A percentile compares a stretch with the other conserved stretches of the same genome.
Conservation (phyloP, 2,888 invertebrate genomes). For the Eilema depressum region DNA sequence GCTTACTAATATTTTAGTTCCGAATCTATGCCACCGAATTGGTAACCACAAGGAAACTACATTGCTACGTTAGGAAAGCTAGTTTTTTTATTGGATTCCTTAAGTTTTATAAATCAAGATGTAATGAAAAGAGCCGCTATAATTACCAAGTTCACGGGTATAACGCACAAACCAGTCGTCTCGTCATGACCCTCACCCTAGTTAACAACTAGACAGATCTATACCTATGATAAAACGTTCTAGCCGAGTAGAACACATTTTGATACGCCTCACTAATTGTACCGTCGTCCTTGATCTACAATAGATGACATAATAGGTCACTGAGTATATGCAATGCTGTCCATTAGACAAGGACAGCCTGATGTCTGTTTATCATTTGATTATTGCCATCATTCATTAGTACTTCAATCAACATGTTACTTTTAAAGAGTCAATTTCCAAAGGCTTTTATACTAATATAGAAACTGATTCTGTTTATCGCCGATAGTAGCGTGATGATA, state of each 20-base stretch:
- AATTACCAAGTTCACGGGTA: background rate
- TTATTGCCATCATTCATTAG: conserved; percentile 39
- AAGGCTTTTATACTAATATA: conserved; percentile 1
- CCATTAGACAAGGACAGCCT: conserved; percentile 22
- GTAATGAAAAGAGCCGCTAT: background rate
- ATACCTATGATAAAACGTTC: conserved; percentile 23
- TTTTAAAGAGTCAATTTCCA: conserved; percentile 3
- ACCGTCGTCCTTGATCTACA: conserved; percentile 59
- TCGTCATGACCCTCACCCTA: background rate
- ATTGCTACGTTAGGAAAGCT: background rate
- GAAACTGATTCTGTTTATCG: too few relatives aligned
- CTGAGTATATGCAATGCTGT: conserved; percentile 40
- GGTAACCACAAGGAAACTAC: background rate
- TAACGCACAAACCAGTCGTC: background rate
- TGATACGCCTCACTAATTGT: conserved; percentile 57
- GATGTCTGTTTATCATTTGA: conserved; percentile 37
- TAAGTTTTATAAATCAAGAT: background rate
- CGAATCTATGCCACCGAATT: background rate
- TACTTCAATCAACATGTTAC: conserved; percentile 25
- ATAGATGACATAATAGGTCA: conserved; percentile 55
- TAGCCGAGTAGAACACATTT: conserved; percentile 40
- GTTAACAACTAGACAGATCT: background rate
- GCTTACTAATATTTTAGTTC: too few relatives aligned
- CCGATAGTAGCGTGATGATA: too few relatives aligned
- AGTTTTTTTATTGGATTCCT: background rate